These are phyloP conservation scores for Dromaius novaehollandiae DNA, from an alignment of 2,113 vertebrate genomes.

Conservation along the genomic window DNA sequence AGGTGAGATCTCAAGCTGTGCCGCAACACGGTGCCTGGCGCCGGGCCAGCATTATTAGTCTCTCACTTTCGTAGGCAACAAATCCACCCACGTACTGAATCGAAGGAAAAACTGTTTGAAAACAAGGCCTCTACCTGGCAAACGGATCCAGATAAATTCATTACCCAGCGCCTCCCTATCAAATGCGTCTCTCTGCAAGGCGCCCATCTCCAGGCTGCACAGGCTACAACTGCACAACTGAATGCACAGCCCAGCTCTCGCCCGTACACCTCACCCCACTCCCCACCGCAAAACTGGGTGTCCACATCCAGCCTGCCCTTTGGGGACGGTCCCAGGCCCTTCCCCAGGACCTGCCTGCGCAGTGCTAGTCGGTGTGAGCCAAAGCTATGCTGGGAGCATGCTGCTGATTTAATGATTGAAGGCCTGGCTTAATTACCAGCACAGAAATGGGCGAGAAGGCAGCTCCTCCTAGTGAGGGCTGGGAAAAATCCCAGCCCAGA, in stretches of 20 bases:
- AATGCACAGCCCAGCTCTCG: not conserved
- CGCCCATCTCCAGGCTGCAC: not conserved
- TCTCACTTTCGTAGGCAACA: not conserved
- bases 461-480: not conserved
- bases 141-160: fast-evolving
- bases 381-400: not conserved
- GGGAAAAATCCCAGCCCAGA: not conserved
- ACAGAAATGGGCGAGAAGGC: too few relatives aligned
- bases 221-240: too few relatives aligned
- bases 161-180: fast-evolving
- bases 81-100: not conserved
- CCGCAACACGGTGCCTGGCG: not conserved
- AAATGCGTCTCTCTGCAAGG: fast-evolving
- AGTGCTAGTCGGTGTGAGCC: too few relatives aligned
- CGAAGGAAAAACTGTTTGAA: conserved; percentile 17
- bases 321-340: not conserved
- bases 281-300: not conserved
- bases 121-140: not conserved
- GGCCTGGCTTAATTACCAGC: not conserved
- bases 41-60: not conserved
- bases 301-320: not conserved
- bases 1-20: not conserved
- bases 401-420: not conserved
- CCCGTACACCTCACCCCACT: too few relatives aligned
- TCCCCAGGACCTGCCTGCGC: not conserved